These are phyloP conservation scores for Apteryx mantelli DNA, from an alignment of 2,113 vertebrate species.

Conservation along the genomic window DNA sequence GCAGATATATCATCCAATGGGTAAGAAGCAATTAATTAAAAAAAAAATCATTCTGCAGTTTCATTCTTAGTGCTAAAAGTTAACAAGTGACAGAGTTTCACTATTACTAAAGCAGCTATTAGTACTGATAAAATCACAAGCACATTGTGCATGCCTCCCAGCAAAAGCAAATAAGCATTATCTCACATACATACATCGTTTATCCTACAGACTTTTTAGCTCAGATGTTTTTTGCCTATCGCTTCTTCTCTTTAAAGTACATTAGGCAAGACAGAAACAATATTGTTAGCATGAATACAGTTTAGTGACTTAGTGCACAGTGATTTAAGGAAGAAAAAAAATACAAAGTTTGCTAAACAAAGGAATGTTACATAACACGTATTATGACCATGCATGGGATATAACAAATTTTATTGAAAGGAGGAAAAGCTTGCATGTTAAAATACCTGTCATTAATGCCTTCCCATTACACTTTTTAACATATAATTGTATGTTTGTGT, in stretches of 20 bases:
- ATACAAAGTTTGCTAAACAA: background rate
- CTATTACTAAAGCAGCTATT: background rate
- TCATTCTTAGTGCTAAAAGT: background rate
- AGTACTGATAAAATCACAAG: background rate
- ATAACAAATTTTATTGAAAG: background rate
- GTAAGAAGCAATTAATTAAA: background rate
- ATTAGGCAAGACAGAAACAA: constrained; percentile 28
- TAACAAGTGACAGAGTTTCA: background rate
- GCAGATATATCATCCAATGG: background rate
- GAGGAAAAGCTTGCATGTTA: background rate
- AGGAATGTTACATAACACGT: background rate
- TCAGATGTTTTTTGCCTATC: background rate
- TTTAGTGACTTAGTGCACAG: background rate
- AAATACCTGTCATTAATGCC: background rate
- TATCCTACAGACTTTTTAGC: background rate
- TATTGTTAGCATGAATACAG: background rate
- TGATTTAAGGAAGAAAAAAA: background rate
- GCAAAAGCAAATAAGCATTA: background rate
- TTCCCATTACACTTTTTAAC: background rate
- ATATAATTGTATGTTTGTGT: background rate
- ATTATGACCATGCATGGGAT: background rate
- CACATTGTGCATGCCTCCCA: background rate
- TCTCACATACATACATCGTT: background rate
- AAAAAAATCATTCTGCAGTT: background rate
- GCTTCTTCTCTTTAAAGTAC: background rate